These are phyloP conservation scores for Mechanitis messenoides DNA, from an alignment of 2,888 invertebrate genomes.

Conservation along the genomic window DNA sequence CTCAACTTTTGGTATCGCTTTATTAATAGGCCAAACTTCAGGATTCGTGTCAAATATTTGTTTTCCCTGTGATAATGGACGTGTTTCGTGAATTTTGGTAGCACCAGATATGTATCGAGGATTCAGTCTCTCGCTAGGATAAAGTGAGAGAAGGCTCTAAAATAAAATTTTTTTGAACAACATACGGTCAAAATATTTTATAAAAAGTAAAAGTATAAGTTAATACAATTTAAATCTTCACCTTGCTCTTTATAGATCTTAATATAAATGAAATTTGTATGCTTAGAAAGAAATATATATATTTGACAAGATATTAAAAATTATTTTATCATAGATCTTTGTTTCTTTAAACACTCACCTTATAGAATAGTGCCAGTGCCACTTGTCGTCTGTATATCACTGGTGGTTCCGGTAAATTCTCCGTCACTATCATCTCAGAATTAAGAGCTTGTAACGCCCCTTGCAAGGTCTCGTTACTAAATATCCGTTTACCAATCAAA, in stretches of 20 bases:
- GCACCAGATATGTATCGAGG: constrained; percentile 62
- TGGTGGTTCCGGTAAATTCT: constrained; percentile 70
- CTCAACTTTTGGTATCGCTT: constrained; percentile 81
- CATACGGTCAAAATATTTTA: too few species aligned
- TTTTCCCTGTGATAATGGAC: constrained; percentile 76
- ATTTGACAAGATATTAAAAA: too few species aligned
- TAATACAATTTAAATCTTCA: too few species aligned
- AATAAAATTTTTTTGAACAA: constrained; percentile 16
- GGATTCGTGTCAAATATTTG: constrained; percentile 80
- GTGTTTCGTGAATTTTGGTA: constrained; percentile 46
- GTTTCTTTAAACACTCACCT: constrained; percentile 53
- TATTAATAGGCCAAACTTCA: constrained; percentile 79
- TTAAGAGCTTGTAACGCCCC: constrained; percentile 40
- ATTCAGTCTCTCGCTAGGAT: constrained; percentile 57
- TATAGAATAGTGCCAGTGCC: constrained; percentile 78
- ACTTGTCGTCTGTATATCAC: constrained; percentile 74
- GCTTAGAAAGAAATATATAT: too few species aligned
- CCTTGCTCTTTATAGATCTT: too few species aligned
- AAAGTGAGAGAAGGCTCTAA: constrained; percentile 72
- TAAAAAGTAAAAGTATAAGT: neutral
- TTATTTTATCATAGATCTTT: too few species aligned
- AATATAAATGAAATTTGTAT: neutral
- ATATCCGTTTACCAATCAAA: constrained; percentile 49
- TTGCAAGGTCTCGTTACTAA: constrained; percentile 57
- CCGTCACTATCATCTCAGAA: constrained; percentile 40